Evolutionary conservation across 2,113 vertebrate genomes (phyloP).

Genomic region (Hydrochoerus hydrochaeris): DNA sequence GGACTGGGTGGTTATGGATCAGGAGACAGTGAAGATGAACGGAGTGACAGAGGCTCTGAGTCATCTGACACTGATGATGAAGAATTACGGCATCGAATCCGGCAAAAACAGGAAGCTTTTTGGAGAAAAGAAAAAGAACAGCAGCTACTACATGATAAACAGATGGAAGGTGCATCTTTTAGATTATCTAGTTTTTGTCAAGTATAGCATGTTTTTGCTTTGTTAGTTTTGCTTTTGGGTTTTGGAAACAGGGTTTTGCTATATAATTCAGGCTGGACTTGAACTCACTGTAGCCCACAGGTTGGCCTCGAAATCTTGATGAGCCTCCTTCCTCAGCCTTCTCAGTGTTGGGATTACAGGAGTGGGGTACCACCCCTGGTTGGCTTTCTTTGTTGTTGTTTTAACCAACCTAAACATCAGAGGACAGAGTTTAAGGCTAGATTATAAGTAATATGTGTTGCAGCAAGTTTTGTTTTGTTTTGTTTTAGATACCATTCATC

Average conservation of each 20-base stretch:
- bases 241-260: background rate
- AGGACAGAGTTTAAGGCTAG: background rate
- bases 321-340: background rate
- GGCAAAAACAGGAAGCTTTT: constrained; percentile 99
- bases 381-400: background rate
- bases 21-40: constrained; percentile 97
- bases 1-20: constrained; percentile 99
- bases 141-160: constrained; percentile 93
- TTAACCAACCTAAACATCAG: constrained; percentile 19
- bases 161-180: constrained; percentile 89
- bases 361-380: background rate
- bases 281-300: background rate
- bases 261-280: background rate
- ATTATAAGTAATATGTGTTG: background rate
- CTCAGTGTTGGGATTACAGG: background rate
- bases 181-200: background rate
- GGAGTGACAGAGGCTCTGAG: constrained; percentile 94
- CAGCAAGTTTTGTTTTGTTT: no score
- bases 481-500: background rate
- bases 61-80: constrained; percentile 99
- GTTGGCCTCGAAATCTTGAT: background rate
- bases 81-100: constrained; percentile 96
- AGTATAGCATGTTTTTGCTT: background rate
- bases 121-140: constrained; percentile 97
- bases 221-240: background rate